Evolutionary conservation across 2,888 invertebrate genomes (phyloP), one percentile per base, ranked within the genome.

Genomic region (Scaptomyza reducta): DNA sequence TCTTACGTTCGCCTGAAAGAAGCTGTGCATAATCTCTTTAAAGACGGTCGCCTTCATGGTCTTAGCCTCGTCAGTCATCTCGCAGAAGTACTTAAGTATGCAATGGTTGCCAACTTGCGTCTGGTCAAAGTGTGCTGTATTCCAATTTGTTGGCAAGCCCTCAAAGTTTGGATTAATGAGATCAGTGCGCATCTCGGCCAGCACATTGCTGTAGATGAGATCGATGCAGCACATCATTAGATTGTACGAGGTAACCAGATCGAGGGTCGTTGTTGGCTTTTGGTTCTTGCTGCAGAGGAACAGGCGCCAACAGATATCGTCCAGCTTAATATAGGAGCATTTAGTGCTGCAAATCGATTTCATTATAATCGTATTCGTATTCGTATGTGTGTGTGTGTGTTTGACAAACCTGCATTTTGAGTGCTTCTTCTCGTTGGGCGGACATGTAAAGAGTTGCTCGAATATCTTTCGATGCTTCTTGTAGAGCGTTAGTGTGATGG

Each of bases 191-290:
- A 95, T 95, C 55, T 96, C 94, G 88, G 96, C 93, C 66, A 97
- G 93, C 35, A 97, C 96, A 92, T 98, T 98, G 64, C 94, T 94
- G 92, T 96, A 99, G 57, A 98, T 94, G 90, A 97, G 94, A 93
- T 99, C 99, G 77, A 98, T 94, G 90, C 97, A 97, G 63, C 97
- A 97, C 61, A 98, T 93, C 50, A 99, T 92, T 49, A 99, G 93
- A 92, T 99, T 98, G 90, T 96, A 98, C 73, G 97, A 98, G 90
- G 97, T 97, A 1, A 99, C 97, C 60, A 99, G 93, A 92, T 99
- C 99, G 90, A 98, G 96, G 49, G 96, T 96, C 27, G 97, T 96
- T 56, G 95, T 95, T 42, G 96, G 95, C 89, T 97, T 96, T 89
- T 97, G 96, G 51, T 96, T 96, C 92, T 97, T 97, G 13, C 97